Evolutionary conservation across 2,113 vertebrate genomes (phyloP).

Genomic region (Hippocampus guttulatus): DNA sequence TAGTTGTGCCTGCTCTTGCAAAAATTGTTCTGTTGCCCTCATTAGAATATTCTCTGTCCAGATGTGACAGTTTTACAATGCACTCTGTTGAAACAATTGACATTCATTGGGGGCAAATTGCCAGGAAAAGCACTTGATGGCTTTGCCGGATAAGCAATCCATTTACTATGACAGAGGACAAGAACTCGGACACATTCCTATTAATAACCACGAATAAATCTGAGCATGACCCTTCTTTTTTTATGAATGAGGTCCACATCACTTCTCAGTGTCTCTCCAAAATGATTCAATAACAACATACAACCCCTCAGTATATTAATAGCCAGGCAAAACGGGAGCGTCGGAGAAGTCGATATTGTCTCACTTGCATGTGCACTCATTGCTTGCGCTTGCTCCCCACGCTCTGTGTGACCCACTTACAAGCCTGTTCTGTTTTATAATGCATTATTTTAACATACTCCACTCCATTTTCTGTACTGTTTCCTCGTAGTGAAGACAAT

Average conservation of each 20-base stretch:
- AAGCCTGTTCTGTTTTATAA: constrained; percentile 62
- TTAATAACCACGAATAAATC: constrained; percentile 22
- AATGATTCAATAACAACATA: constrained; percentile 1
- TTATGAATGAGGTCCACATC: constrained; percentile 21
- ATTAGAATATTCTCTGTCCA: too few species aligned
- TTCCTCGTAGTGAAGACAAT: neutral
- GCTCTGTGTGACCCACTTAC: constrained; percentile 68
- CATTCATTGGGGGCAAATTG: neutral
- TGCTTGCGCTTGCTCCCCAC: constrained; percentile 26
- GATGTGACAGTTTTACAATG: neutral
- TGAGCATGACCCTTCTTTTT: constrained; percentile 9
- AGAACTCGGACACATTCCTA: constrained; percentile 33
- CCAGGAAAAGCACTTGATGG: neutral
- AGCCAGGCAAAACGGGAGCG: constrained; percentile 42
- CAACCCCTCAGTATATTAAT: constrained; percentile 32
- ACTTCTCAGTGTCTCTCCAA: neutral
- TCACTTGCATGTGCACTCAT: constrained; percentile 21
- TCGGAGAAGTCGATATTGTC: constrained; percentile 51
- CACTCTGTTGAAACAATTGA: neutral
- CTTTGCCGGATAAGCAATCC: neutral
- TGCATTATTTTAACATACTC: constrained; percentile 53
- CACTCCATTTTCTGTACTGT: constrained; percentile 22
- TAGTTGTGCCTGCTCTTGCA: too few species aligned
- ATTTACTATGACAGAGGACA: neutral
- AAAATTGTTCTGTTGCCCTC: too few species aligned